A percentile compares a stretch with the other conserved stretches of the same genome.
Conservation (phyloP, 1,140 invertebrate genomes). For the Drosophila lacertosa region DNA sequence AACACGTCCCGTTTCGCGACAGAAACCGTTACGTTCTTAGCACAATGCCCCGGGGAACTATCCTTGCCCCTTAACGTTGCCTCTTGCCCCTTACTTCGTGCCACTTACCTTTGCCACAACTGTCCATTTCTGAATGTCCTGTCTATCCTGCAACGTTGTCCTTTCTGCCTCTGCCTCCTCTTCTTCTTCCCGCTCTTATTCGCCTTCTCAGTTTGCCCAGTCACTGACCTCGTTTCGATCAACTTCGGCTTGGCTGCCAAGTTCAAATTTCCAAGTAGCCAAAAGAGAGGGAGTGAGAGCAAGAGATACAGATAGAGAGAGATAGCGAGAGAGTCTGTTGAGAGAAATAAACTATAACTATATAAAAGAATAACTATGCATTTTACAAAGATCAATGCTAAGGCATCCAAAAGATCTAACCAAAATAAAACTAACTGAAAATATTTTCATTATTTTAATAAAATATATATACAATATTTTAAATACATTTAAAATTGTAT, state of each 20-base stretch:
- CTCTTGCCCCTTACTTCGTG: background rate
- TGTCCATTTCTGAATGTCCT: slow-evolving; percentile 18
- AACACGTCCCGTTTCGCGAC: slow-evolving; percentile 31
- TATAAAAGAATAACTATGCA: no score
- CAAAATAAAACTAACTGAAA: no score
- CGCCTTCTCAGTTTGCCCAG: slow-evolving; percentile 49
- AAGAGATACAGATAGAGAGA: background rate
- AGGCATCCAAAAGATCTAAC: no score
- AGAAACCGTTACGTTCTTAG: slow-evolving; percentile 35
- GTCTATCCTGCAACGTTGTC: slow-evolving; percentile 4
- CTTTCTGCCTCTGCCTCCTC: slow-evolving; percentile 15
- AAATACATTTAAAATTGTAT: no score
- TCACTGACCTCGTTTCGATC: slow-evolving; percentile 78
- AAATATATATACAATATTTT: no score
- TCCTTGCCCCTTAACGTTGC: slow-evolving; percentile 2
- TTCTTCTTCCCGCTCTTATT: background rate
- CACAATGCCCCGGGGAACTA: slow-evolving; percentile 42
- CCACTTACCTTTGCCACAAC: background rate
- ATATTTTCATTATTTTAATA: no score
- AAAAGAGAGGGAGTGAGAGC: slow-evolving; percentile 1
- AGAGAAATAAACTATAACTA: no score
- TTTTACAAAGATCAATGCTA: no score
- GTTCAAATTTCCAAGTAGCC: slow-evolving; percentile 6
- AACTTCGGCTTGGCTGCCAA: slow-evolving; percentile 23
- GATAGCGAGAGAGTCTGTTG: background rate